A percentile compares a stretch with the other conserved stretches of the same genome.
These are phyloP conservation scores for Pseudomugil tenellus DNA, from an alignment of 2,797 vertebrate species.

Conservation along the genomic window DNA sequence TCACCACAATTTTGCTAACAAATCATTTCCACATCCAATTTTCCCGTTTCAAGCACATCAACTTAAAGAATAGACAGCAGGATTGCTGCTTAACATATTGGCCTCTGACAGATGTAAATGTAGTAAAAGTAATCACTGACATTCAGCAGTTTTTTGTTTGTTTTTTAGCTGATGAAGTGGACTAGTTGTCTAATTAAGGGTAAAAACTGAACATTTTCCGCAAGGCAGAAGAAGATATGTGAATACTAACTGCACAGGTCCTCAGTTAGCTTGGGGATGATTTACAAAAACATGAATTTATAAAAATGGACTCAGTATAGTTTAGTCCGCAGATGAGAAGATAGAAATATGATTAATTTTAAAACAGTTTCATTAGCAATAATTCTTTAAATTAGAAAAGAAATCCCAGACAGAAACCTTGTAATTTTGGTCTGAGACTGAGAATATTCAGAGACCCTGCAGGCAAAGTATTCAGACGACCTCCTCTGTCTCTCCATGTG, in stretches of 20 bases:
- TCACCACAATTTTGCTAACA: not conserved
- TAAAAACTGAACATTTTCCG: too few relatives aligned
- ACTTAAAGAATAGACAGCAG: not conserved
- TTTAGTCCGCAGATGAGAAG: not conserved
- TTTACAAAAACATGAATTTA: not conserved
- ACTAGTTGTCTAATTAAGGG: not conserved
- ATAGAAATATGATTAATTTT: not conserved
- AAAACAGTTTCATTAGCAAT: slow-evolving; percentile 13
- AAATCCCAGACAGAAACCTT: slow-evolving; percentile 3
- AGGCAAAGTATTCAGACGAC: slow-evolving; percentile 18
- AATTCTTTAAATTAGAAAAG: slow-evolving; percentile 3
- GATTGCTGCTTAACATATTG: not conserved
- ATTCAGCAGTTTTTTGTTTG: not conserved
- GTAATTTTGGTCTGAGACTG: slow-evolving; percentile 6
- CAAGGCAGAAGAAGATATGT: not conserved
- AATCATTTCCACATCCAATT: not conserved
- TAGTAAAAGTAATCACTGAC: not conserved
- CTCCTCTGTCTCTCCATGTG: slow-evolving; percentile 14
- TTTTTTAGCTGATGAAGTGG: not conserved
- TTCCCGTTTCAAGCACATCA: not conserved
- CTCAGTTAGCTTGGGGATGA: not conserved
- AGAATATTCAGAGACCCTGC: slow-evolving; percentile 17
- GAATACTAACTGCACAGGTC: not conserved
- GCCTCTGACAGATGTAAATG: not conserved
- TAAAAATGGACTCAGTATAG: not conserved